A percentile compares a stretch with the other conserved stretches of the same genome.
Evolutionary conservation across 1,140 invertebrate genomes (phyloP).

Genomic region (Diachasma alloeum): DNA sequence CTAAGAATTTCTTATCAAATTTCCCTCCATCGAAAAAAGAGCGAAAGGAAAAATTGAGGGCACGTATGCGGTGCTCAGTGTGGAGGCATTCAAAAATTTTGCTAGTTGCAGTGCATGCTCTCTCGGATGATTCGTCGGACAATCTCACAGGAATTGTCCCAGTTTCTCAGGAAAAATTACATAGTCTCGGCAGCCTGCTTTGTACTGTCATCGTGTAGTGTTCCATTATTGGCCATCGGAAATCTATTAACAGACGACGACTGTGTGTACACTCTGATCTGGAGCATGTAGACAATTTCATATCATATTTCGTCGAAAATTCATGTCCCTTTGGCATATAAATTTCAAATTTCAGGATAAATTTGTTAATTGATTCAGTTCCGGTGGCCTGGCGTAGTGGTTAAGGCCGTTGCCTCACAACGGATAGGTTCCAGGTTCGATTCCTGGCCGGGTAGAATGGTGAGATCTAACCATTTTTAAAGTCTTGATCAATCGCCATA

Average conservation of each 20-base stretch:
- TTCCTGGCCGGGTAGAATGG: too few species aligned
- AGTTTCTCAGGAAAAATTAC: not conserved
- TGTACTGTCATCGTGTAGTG: not conserved
- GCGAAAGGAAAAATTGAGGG: not conserved
- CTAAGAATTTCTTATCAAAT: not conserved
- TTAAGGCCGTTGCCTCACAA: too few species aligned
- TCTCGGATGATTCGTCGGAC: constrained; percentile 1
- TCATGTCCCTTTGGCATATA: too few species aligned
- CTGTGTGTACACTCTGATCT: not conserved
- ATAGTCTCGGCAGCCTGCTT: not conserved
- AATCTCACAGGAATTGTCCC: constrained; percentile 3
- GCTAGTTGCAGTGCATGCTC: not conserved
- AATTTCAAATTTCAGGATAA: too few species aligned
- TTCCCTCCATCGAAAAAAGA: not conserved
- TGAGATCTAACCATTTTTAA: too few species aligned
- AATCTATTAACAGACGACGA: not conserved
- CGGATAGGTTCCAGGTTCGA: too few species aligned
- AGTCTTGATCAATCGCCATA: too few species aligned
- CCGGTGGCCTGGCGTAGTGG: too few species aligned
- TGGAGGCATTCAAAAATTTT: not conserved
- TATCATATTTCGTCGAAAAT: not conserved
- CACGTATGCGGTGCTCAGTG: not conserved
- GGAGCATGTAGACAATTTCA: not conserved
- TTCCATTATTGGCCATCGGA: not conserved
- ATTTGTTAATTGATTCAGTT: too few species aligned